Conservation (phyloP, 2,797 vertebrate species). For the Perdix hodgsoniae region DNA sequence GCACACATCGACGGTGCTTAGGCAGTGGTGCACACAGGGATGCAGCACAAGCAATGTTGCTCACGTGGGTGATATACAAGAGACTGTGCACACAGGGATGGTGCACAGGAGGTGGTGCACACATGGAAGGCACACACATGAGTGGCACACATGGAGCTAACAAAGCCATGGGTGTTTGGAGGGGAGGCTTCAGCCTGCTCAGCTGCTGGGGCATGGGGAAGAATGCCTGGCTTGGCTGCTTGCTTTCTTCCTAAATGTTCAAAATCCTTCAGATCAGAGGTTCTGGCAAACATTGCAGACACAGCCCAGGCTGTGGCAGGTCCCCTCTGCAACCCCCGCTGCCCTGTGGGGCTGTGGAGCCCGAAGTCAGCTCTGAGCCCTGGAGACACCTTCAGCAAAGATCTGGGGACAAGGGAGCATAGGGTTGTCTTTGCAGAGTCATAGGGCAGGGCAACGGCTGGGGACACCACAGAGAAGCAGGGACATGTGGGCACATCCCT, state of each 20-base stretch:
- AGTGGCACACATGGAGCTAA: neutral
- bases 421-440: neutral
- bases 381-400: neutral
- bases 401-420: neutral
- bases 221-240: neutral
- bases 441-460: neutral
- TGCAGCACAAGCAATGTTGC: too few species aligned
- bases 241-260: neutral
- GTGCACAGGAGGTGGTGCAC: too few species aligned
- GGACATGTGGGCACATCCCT: rapidly evolving
- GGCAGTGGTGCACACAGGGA: too few species aligned
- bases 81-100: neutral
- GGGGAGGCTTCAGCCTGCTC: neutral
- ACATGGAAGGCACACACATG: neutral
- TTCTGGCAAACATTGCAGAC: neutral
- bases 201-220: neutral
- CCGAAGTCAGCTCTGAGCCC: neutral
- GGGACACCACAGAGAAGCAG: neutral
- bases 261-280: neutral
- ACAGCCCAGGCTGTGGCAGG: neutral
- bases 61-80: too few species aligned
- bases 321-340: neutral
- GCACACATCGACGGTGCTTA: too few species aligned
- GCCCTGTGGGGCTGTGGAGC: neutral
- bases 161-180: neutral